phyloP scores from a whole-genome alignment of 2,113 vertebrate species.

The Phocoena phocoena region DNA sequence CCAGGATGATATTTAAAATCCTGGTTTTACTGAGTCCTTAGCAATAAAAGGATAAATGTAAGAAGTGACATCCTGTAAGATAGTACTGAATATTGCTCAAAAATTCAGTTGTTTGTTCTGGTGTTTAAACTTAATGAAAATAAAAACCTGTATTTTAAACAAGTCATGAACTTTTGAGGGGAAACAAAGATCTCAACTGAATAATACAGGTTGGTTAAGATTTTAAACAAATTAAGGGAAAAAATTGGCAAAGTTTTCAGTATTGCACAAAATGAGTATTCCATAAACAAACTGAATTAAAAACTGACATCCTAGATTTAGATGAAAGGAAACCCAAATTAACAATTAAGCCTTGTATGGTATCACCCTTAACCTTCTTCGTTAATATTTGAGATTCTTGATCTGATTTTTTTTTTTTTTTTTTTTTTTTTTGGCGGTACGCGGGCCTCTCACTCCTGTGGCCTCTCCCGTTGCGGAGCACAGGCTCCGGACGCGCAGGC shows the following conservation, averaged over 20 bases:
- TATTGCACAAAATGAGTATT: conserved; percentile 18
- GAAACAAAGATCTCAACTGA: neutral
- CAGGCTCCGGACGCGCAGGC: no score
- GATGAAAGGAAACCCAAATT: neutral
- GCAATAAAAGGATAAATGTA: neutral
- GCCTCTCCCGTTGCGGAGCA: no score
- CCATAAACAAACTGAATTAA: conserved; percentile 8
- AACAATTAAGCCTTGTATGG: neutral
- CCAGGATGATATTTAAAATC: neutral
- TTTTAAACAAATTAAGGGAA: neutral
- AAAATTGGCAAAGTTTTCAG: neutral
- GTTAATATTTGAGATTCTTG: neutral
- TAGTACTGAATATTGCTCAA: neutral
- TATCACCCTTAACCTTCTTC: neutral
- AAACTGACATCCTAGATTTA: neutral
- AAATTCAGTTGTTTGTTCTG: neutral
- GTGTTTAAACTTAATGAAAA: conserved; percentile 20
- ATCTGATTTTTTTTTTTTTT: neutral
- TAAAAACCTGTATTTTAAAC: neutral
- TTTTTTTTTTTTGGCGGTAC: no score
- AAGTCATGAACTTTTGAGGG: neutral
- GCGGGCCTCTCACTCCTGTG: no score
- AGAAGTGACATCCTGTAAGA: neutral
- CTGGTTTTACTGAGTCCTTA: neutral
- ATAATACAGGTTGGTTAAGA: neutral